These are phyloP conservation scores for Eristalis intricaria DNA, from an alignment of 2,888 invertebrate species.

Conservation along the genomic window DNA sequence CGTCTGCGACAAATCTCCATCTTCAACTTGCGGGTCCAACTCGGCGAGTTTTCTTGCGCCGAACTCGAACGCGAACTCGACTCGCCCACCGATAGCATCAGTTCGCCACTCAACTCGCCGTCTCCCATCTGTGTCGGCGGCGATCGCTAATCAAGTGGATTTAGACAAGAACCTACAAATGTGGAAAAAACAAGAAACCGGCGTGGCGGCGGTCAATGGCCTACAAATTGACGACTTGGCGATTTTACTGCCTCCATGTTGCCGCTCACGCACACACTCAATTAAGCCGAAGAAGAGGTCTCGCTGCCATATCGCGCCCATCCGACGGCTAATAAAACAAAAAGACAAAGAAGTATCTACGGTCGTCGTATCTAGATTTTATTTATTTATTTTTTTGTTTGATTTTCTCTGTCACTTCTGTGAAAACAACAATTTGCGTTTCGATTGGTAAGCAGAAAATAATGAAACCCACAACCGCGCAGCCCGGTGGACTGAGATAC, in stretches of 20 bases:
- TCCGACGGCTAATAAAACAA: not conserved
- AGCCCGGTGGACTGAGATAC: not conserved
- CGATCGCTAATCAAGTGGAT: not conserved
- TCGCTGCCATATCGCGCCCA: not conserved
- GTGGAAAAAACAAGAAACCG: too few relatives aligned
- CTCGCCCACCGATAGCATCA: too few relatives aligned
- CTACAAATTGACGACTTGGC: not conserved
- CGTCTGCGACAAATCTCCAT: too few relatives aligned
- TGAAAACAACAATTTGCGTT: constrained; percentile 8
- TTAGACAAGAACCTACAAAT: too few relatives aligned
- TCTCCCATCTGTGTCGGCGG: not conserved
- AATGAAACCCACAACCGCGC: not conserved
- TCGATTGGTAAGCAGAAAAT: constrained; percentile 10
- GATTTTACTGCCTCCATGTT: constrained; percentile 7
- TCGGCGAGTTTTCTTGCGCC: too few relatives aligned
- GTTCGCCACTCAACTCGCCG: too few relatives aligned
- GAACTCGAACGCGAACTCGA: too few relatives aligned
- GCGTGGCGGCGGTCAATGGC: not conserved
- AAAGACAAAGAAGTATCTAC: not conserved
- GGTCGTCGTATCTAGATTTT: not conserved
- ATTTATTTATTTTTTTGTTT: not conserved
- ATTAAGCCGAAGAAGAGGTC: not conserved
- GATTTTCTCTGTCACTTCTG: not conserved
- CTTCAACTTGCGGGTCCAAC: too few relatives aligned
- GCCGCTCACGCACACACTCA: constrained; percentile 1